Evolutionary conservation across 1,140 invertebrate species (phyloP), one percentile per base, ranked within the genome.

Genomic region (Argopecten irradians): DNA sequence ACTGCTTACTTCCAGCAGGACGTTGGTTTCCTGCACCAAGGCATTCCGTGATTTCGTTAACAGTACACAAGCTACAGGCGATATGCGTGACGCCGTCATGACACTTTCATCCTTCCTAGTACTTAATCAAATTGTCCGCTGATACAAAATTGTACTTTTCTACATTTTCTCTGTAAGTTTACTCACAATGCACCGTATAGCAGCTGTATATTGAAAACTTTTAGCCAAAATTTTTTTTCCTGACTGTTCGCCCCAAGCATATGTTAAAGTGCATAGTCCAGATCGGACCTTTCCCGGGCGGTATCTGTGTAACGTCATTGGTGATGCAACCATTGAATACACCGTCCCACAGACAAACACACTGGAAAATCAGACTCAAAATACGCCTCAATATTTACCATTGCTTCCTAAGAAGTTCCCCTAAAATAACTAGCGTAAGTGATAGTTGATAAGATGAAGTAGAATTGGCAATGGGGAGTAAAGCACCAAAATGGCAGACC

Each of bases 391-490:
- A 71, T 71, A 71, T 71, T 71, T 71, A 71, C 55, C 55, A 71
- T 71, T 71, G 16, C 55, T 28, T 71, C 55, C 55, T 71, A 71
- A 28, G 55, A 71, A 71, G 55, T 71, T n/a, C 55, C 28, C 55
- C 22, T 71, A 71, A 71, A 71, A 71, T 71, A 71, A n/a, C 55
- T 22, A 71, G 22, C 55, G 55, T 71, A 71, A 71, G 55, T 71
- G 55, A 71, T 71, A 71, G 55, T 71, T 71, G 55, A 71, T 16
- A n/a, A 71, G 55, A n/a, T 71, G 55, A 71, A 71, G 55, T 71
- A 71, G 55, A 71, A 71, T 71, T 71, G 55, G 55, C 55, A 71
- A n/a, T 71, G 55, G 14, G 22, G 5, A 71, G 55, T 28, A 71
- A 71, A 71, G 28, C 55, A 71, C 55, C n/a, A 71, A 71, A 71